Evolutionary conservation across 2,888 invertebrate species (phyloP).

Genomic region (Drosophila dives): DNA sequence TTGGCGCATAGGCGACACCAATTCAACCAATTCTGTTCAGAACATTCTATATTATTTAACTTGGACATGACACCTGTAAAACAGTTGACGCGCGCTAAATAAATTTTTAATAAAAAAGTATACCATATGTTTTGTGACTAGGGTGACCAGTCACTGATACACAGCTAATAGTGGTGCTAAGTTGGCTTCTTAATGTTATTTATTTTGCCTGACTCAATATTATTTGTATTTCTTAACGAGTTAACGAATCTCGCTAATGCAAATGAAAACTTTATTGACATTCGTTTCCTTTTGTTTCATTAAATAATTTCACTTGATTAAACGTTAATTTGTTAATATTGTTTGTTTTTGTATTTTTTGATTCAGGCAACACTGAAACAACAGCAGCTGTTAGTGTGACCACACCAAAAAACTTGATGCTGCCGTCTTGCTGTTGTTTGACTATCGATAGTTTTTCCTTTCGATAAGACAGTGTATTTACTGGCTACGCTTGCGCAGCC

Average conservation of each 20-base stretch:
- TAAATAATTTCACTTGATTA: neutral
- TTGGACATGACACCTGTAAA: constrained; percentile 1
- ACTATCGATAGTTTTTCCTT: constrained; percentile 32
- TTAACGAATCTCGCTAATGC: neutral
- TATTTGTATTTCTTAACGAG: neutral
- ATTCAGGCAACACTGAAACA: neutral
- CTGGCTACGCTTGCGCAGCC: constrained; percentile 59
- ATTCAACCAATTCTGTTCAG: constrained; percentile 43
- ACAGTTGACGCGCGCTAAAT: constrained; percentile 11
- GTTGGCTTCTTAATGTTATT: neutral
- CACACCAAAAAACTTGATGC: neutral
- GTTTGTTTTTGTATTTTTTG: neutral
- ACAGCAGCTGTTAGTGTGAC: constrained; percentile 42
- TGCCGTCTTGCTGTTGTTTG: neutral
- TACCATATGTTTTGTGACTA: constrained; percentile 9
- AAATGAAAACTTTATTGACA: neutral
- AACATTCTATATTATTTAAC: neutral
- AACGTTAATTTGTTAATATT: neutral
- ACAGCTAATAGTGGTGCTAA: neutral
- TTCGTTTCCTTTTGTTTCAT: neutral
- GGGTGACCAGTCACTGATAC: constrained; percentile 22
- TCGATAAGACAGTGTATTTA: constrained; percentile 29
- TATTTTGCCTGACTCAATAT: neutral
- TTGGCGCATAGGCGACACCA: constrained; percentile 67
- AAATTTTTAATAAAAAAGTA: constrained; percentile 8